Conservation (phyloP, 1,140 invertebrate genomes). For the Venustaconcha ellipsiformis region DNA sequence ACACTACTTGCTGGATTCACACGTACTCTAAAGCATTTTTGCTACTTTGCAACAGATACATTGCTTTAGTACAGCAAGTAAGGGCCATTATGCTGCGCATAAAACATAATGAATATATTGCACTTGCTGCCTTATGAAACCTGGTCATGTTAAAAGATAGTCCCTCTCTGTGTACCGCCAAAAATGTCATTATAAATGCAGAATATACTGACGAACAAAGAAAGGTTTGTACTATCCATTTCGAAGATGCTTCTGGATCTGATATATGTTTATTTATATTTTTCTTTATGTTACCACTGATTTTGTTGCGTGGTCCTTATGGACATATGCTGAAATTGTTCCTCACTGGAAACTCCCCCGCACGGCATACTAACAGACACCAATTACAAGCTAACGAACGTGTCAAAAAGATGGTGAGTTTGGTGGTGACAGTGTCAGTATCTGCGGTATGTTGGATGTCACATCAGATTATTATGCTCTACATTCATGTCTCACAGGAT, state of each 20-base stretch:
- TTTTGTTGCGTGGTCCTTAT: neutral
- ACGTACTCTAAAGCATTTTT: neutral
- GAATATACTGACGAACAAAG: neutral
- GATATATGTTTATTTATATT: conserved; percentile 9
- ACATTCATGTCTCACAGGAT: neutral
- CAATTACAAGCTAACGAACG: neutral
- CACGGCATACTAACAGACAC: neutral
- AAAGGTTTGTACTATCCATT: neutral
- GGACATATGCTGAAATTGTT: neutral
- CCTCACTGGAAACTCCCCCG: too few species aligned
- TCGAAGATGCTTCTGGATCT: neutral
- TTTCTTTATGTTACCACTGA: conserved; percentile 5
- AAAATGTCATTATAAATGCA: neutral
- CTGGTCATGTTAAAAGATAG: neutral
- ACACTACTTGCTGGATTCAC: neutral
- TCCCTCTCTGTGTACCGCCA: neutral
- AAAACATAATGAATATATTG: neutral
- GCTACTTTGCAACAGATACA: conserved; percentile 5
- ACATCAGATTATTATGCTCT: neutral
- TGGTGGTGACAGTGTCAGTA: neutral
- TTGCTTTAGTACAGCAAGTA: conserved; percentile 4
- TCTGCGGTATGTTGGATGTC: conserved; percentile 13
- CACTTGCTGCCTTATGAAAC: neutral
- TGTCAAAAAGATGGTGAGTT: neutral
- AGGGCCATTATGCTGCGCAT: neutral